Percentiles rank a stretch among this genome's conserved stretches.
Evolutionary conservation across 2,113 vertebrate genomes (phyloP).

Genomic region (Microtus richardsoni): DNA sequence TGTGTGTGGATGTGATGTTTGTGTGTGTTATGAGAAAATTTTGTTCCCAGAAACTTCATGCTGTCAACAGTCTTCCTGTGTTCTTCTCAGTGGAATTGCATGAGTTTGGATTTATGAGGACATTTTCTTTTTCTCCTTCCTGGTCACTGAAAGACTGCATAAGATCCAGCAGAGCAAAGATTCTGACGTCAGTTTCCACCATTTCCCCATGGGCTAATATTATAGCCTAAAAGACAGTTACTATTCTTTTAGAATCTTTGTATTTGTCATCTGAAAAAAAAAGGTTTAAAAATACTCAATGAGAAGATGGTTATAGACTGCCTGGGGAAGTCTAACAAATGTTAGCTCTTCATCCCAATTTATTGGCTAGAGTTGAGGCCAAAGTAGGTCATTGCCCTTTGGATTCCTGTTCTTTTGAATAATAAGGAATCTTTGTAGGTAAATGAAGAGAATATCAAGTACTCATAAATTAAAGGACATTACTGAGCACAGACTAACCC

Average conservation of each 20-base stretch:
- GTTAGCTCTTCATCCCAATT: not conserved
- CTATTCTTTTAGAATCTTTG: not conserved
- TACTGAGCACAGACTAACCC: slow-evolving; percentile 8
- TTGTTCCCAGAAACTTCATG: not conserved
- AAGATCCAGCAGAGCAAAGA: not conserved
- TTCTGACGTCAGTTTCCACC: not conserved
- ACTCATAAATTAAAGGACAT: not conserved
- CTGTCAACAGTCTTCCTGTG: not conserved
- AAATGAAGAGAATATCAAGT: not conserved
- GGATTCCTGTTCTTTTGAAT: slow-evolving; percentile 13
- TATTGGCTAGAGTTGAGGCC: not conserved
- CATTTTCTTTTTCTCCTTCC: not conserved
- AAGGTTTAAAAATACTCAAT: not conserved
- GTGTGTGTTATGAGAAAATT: not conserved
- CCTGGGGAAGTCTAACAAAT: not conserved
- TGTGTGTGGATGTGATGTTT: not conserved
- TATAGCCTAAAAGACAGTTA: not conserved
- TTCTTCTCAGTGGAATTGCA: not conserved
- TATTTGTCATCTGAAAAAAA: not conserved
- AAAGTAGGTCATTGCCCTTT: not conserved
- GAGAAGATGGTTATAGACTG: not conserved
- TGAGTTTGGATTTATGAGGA: not conserved
- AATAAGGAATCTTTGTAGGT: not conserved
- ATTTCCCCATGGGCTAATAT: not conserved
- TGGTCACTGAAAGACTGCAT: not conserved